A percentile compares a stretch with the other conserved stretches of the same genome.
These are phyloP conservation scores for Argyresthia albistria DNA, from an alignment of 2,888 invertebrate genomes.

Conservation along the genomic window DNA sequence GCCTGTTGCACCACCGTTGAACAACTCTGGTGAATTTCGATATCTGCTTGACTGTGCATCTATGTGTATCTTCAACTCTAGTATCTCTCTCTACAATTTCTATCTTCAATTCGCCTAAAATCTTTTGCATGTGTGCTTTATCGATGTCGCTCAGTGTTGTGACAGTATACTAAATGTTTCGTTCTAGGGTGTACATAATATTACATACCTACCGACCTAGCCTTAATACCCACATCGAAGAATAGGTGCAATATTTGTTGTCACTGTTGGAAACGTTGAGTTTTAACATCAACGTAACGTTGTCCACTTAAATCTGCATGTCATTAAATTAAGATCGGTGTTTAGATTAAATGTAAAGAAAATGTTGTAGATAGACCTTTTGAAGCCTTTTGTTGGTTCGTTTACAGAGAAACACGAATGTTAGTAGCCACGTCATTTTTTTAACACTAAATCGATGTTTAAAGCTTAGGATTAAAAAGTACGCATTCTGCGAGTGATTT, in stretches of 20 bases:
- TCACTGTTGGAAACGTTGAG: neutral
- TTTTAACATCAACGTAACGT: conserved; percentile 1
- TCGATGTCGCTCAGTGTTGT: conserved; percentile 44
- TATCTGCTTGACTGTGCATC: neutral
- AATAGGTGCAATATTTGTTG: conserved; percentile 38
- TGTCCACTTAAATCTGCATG: conserved; percentile 56
- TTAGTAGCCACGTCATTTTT: conserved; percentile 32
- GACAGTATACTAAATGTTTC: conserved; percentile 37
- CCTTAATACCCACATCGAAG: conserved; percentile 70
- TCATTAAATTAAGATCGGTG: conserved; percentile 51
- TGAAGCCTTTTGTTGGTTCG: conserved; percentile 26
- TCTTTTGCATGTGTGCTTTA: conserved; percentile 70
- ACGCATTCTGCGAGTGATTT: conserved; percentile 50
- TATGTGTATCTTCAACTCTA: neutral
- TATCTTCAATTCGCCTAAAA: conserved; percentile 44
- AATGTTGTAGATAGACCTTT: conserved; percentile 31
- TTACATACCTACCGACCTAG: conserved; percentile 43
- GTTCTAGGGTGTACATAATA: conserved; percentile 51
- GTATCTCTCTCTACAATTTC: conserved; percentile 17
- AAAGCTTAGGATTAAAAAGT: conserved; percentile 56
- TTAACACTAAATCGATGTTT: conserved; percentile 50
- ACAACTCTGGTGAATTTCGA: neutral
- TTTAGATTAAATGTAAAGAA: conserved; percentile 50
- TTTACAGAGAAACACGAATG: conserved; percentile 38
- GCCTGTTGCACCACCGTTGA: neutral